Evolutionary conservation across 2,888 invertebrate genomes (phyloP), one percentile per base, ranked within the genome.

Genomic region (Lordiphosa fenestrarum): DNA sequence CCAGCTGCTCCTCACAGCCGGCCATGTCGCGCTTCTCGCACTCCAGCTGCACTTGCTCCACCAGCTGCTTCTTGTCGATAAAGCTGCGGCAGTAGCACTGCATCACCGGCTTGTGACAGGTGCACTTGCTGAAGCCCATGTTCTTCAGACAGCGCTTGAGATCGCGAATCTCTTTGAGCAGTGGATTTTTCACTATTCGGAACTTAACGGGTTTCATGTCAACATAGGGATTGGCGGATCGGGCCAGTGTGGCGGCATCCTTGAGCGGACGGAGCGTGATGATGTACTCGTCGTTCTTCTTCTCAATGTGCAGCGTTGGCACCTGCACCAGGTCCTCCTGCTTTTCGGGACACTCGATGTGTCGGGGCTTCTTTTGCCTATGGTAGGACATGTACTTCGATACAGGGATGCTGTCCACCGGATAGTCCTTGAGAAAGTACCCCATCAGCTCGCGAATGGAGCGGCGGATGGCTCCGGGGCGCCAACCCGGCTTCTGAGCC

Each of bases 251-350:
- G 1, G 90, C 90, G 0, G 93, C 89, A 72, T 93, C 92, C 87
- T 93, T 93, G 2, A 94, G 84, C 0, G 94, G 94, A 53, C 93
- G 92, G 81, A 94, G 92, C 75, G 93, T 93, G 68, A 94, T 93
- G 23, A 91, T 91, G 76, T 92, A 93, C 2, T 91, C 90, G 2
- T 93, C 93, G 38, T 93, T 92, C 82, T 92, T 92, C 76, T 93
- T 93, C 71, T 92, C 91, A 4, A 94, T 92, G 59, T 91, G 92
- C 10, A 94, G 86, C 0, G 94, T 91, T 2, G 94, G 93, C 72
- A 92, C 92, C 57, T 89, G 88, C 0, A 83, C 62, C 12, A 88
- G 48, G 3, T 74, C 66, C 0, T 74, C 73, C 0, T 62, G 40
- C 0, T 61, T 55, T 2, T 65, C 81, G 0, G 89, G 88, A 12